A percentile compares a stretch with the other conserved stretches of the same genome.
These are phyloP conservation scores for Tetramorium bicarinatum DNA, from an alignment of 2,888 invertebrate species.

Conservation along the genomic window DNA sequence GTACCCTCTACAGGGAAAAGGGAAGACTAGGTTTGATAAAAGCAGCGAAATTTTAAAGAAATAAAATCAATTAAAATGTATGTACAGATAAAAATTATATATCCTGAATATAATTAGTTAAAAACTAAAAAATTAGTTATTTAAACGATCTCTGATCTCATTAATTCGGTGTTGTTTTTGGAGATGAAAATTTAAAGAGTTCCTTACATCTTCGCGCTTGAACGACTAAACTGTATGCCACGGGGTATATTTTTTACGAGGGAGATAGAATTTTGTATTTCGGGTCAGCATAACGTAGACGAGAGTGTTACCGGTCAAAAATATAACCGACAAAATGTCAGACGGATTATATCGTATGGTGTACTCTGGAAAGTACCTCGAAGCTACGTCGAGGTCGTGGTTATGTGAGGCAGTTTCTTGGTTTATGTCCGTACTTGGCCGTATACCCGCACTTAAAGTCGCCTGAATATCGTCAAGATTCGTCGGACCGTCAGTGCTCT, in stretches of 20 bases:
- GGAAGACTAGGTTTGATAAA: background rate
- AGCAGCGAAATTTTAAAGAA: background rate
- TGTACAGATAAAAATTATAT: background rate
- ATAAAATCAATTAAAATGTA: background rate
- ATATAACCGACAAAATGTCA: constrained; percentile 33
- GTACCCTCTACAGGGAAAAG: background rate
- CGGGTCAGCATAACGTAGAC: background rate
- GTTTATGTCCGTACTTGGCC: constrained; percentile 72
- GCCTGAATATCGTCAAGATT: constrained; percentile 62
- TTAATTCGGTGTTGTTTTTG: background rate
- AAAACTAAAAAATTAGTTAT: background rate
- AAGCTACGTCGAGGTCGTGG: constrained; percentile 59
- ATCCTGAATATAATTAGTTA: background rate
- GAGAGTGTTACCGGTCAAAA: constrained; percentile 26
- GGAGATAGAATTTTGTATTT: background rate
- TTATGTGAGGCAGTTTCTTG: constrained; percentile 74
- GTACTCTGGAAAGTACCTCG: constrained; percentile 35
- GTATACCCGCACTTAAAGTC: constrained; percentile 73
- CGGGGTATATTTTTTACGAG: background rate
- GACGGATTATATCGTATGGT: constrained; percentile 43
- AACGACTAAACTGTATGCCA: constrained; percentile 10
- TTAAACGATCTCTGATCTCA: background rate
- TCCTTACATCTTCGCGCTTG: background rate
- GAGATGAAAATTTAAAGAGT: background rate
- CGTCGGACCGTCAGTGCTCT: constrained; percentile 65